A percentile compares a stretch with the other conserved stretches of the same genome.
Conservation (phyloP, 2,113 vertebrate species). For the Nesospiza acunhae region DNA sequence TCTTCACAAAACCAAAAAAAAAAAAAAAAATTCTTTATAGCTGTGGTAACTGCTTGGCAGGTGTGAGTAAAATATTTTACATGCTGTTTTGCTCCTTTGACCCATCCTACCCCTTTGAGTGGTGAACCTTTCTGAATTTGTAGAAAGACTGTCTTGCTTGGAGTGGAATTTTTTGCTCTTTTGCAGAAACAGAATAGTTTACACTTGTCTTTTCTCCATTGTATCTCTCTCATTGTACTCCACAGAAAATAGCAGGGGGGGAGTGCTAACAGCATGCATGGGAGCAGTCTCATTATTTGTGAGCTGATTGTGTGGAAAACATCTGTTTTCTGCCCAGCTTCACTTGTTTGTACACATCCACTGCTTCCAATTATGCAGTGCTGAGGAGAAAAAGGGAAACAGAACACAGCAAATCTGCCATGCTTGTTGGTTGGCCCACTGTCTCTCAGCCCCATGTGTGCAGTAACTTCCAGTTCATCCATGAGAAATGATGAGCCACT, state of each 20-base stretch:
- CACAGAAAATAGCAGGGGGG: background rate
- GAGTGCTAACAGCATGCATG: background rate
- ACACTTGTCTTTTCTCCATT: background rate
- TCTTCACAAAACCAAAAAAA: background rate
- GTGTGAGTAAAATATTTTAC: background rate
- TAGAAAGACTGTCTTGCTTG: background rate
- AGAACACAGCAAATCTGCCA: background rate
- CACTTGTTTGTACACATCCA: conserved; percentile 46
- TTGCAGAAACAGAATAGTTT: background rate
- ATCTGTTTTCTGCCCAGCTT: conserved; percentile 36
- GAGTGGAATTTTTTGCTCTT: background rate
- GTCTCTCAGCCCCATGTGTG: background rate
- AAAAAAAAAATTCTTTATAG: background rate
- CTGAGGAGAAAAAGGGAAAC: background rate
- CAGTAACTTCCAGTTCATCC: background rate
- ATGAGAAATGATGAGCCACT: background rate
- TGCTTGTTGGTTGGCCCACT: background rate
- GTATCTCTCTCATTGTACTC: background rate
- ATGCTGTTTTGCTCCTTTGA: background rate
- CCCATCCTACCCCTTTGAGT: background rate
- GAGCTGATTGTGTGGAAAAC: conserved; percentile 3
- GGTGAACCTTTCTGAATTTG: background rate
- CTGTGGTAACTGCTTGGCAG: background rate
- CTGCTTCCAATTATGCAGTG: background rate
- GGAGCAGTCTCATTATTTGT: conserved; percentile 10